Conservation (phyloP, 1,140 invertebrate species). For the Papilio helenus region DNA sequence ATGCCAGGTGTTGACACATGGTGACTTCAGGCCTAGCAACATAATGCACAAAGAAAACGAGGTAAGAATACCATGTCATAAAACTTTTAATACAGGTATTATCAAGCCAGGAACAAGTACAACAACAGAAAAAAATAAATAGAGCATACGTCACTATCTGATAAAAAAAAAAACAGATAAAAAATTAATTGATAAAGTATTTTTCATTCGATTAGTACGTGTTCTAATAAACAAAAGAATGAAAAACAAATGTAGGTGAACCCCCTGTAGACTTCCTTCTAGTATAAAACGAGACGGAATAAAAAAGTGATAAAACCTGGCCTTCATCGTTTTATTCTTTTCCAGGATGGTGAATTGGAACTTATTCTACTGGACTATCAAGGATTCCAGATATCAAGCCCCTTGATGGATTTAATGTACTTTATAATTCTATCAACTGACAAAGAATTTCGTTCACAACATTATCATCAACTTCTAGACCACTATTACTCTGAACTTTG, state of each 20-base stretch:
- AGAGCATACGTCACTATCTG: background rate
- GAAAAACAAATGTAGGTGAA: too few relatives aligned
- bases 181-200: too few relatives aligned
- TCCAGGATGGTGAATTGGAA: background rate
- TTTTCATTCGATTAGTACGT: too few relatives aligned
- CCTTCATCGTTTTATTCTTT: background rate
- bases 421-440: background rate
- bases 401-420: background rate
- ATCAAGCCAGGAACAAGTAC: background rate
- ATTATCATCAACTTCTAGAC: background rate
- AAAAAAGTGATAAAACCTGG: too few relatives aligned
- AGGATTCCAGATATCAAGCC: background rate
- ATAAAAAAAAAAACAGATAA: too few relatives aligned
- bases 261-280: too few relatives aligned
- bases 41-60: constrained; percentile 47
- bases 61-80: constrained; percentile 28
- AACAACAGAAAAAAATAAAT: background rate
- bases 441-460: background rate
- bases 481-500: background rate
- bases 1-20: constrained; percentile 45
- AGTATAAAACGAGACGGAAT: too few relatives aligned
- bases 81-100: background rate
- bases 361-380: background rate
- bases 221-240: too few relatives aligned
- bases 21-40: constrained; percentile 53